Evolutionary conservation across 2,113 vertebrate genomes (phyloP).

Genomic region (Chitala chitala): DNA sequence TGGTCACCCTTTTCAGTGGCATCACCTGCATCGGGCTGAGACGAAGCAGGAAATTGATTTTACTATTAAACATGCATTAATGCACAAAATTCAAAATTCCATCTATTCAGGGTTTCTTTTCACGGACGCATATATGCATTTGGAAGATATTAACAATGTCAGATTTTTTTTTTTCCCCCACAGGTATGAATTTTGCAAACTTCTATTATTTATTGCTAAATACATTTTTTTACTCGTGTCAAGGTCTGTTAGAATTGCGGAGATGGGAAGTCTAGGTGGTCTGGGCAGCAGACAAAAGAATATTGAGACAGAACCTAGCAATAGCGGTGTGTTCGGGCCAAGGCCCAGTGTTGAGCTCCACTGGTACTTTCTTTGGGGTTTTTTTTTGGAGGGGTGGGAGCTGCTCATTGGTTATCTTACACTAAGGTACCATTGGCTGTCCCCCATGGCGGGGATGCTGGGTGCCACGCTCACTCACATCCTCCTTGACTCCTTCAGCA

Average conservation of each 20-base stretch:
- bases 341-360: not conserved
- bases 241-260: not conserved
- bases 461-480: not conserved
- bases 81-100: not conserved
- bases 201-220: not conserved
- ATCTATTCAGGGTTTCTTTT: constrained; percentile 1
- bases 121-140: not conserved
- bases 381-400: not conserved
- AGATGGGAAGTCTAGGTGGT: not conserved
- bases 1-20: not conserved
- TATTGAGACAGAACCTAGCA: too few species aligned
- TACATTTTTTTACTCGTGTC: not conserved
- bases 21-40: not conserved
- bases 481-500: not conserved
- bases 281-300: not conserved
- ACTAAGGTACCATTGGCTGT: not conserved
- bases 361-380: not conserved
- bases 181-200: not conserved
- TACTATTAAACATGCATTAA: not conserved
- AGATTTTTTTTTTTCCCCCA: not conserved
- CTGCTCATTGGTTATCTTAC: not conserved
- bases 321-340: not conserved
- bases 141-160: not conserved
- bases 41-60: not conserved
- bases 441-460: not conserved